These are phyloP conservation scores for Danionella dracula DNA, from an alignment of 2,797 vertebrate species.

Conservation along the genomic window DNA sequence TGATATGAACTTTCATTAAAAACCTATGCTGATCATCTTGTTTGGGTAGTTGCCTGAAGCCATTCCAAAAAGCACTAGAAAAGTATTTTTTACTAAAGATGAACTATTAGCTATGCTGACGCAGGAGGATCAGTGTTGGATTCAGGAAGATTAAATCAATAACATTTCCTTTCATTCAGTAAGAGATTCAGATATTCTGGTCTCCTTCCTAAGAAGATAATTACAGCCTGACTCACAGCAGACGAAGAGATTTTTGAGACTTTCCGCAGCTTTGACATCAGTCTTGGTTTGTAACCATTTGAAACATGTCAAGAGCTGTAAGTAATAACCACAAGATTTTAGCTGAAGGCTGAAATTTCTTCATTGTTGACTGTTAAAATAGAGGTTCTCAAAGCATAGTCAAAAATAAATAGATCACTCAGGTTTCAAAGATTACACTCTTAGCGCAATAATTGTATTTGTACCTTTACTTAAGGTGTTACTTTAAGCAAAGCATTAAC, in stretches of 20 bases:
- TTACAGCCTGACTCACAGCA: constrained; percentile 24
- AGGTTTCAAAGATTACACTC: constrained; percentile 1
- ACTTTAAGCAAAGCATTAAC: too few species aligned
- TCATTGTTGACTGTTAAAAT: constrained; percentile 60
- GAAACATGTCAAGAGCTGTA: constrained; percentile 62
- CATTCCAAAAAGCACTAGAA: too few species aligned
- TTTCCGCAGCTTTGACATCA: constrained; percentile 39
- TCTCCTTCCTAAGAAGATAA: constrained; percentile 10
- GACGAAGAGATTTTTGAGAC: constrained; percentile 39
- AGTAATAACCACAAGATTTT: constrained; percentile 52
- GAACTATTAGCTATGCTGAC: too few species aligned
- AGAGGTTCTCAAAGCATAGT: constrained; percentile 48
- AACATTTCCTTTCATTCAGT: too few species aligned
- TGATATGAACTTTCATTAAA: too few species aligned
- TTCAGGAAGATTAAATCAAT: too few species aligned
- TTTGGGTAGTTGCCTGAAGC: too few species aligned
- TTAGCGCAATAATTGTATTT: not conserved
- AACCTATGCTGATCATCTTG: too few species aligned
- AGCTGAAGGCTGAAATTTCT: constrained; percentile 52
- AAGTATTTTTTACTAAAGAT: too few species aligned
- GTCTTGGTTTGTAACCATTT: constrained; percentile 47
- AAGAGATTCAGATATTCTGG: too few species aligned
- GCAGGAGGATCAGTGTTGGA: too few species aligned
- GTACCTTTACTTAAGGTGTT: too few species aligned
- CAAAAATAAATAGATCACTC: not conserved